These are phyloP conservation scores for Entomyzon cyanotis DNA, from an alignment of 2,113 vertebrate genomes.

Conservation along the genomic window DNA sequence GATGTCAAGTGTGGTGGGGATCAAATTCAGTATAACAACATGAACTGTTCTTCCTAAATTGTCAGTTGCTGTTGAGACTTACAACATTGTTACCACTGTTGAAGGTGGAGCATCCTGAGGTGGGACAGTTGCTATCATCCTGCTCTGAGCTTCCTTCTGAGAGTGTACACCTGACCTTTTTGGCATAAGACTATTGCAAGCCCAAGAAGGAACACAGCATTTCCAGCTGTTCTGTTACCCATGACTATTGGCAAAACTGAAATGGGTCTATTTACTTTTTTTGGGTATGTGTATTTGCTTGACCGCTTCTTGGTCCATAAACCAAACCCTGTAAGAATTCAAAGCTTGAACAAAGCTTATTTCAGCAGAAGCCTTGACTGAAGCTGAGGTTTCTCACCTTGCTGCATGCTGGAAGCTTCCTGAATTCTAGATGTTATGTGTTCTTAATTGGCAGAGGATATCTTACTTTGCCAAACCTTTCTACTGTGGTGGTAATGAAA, in stretches of 20 bases:
- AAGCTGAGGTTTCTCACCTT: not conserved
- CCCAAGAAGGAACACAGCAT: not conserved
- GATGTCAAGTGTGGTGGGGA: not conserved
- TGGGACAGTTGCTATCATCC: not conserved
- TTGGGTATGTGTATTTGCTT: not conserved
- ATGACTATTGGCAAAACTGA: not conserved
- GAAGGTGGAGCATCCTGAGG: not conserved
- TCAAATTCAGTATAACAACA: not conserved
- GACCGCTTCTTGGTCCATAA: not conserved
- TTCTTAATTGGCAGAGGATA: not conserved
- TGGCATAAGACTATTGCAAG: not conserved
- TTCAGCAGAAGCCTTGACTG: not conserved
- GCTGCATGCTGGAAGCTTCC: not conserved
- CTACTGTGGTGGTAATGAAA: slow-evolving; percentile 27
- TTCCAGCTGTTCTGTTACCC: not conserved
- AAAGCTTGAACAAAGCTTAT: not conserved
- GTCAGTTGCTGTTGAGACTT: not conserved
- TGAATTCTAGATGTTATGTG: not conserved
- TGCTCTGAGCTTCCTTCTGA: not conserved
- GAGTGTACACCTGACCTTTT: not conserved
- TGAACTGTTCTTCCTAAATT: not conserved
- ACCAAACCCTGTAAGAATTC: not conserved
- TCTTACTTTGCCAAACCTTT: slow-evolving; percentile 18
- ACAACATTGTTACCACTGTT: not conserved
- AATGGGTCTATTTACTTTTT: not conserved